Conservation (phyloP, 2,113 vertebrate genomes). For the Leucosticte australis region DNA sequence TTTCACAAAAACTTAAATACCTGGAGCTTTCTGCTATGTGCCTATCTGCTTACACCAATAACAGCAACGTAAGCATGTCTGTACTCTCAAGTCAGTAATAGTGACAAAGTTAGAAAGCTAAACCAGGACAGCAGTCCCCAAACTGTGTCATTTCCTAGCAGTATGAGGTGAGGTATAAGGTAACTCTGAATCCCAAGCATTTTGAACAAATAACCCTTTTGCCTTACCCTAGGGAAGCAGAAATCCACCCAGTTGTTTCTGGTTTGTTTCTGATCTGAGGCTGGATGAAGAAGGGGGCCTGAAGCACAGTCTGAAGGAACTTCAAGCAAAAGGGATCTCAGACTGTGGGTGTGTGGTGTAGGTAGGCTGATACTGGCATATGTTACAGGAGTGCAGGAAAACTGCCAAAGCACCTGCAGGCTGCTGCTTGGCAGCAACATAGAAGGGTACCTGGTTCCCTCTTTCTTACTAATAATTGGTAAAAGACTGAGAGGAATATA, state of each 20-base stretch:
- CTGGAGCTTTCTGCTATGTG: background rate
- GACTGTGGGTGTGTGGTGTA: background rate
- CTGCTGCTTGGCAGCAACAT: background rate
- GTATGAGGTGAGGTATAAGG: background rate
- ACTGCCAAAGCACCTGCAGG: background rate
- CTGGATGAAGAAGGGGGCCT: background rate
- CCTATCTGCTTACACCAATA: background rate
- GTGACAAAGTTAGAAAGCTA: background rate
- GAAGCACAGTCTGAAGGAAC: background rate
- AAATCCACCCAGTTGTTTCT: background rate
- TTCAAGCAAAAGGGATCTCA: background rate
- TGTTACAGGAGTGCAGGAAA: background rate
- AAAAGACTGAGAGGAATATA: background rate
- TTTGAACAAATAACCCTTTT: background rate
- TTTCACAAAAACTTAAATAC: background rate
- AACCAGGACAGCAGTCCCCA: background rate
- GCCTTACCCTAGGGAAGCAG: background rate
- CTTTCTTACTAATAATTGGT: background rate
- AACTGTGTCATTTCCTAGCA: background rate
- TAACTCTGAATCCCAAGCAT: fast-evolving
- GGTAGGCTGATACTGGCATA: background rate
- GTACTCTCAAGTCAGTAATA: background rate
- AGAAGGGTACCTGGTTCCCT: background rate
- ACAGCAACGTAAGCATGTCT: fast-evolving
- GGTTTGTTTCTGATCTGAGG: background rate